phyloP scores from a whole-genome alignment of 1,140 invertebrate genomes.

The Ctenoplectra terminalis region DNA sequence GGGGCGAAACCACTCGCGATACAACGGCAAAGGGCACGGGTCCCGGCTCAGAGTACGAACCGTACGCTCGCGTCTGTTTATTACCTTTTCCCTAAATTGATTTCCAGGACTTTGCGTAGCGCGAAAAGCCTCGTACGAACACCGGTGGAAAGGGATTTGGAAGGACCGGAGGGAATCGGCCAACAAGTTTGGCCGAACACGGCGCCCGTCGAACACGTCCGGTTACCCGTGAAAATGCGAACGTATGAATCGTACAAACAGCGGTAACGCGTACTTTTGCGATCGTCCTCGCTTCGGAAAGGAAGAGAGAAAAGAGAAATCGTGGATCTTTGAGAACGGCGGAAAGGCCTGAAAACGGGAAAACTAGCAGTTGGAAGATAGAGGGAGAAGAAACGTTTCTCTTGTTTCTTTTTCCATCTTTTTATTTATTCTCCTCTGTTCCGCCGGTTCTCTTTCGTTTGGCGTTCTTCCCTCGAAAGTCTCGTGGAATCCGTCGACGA shows the following conservation, averaged over 20 bases:
- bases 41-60: not conserved
- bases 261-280: conserved; percentile 73
- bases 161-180: conserved; percentile 61
- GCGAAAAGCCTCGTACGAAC: conserved; percentile 28
- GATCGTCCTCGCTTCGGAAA: too few relatives aligned
- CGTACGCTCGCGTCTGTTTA: conserved; percentile 64
- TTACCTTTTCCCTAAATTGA: conserved; percentile 73
- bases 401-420: not conserved
- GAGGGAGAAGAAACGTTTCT: not conserved
- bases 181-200: conserved; percentile 65
- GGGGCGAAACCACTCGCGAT: not conserved
- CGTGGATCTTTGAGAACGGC: not conserved
- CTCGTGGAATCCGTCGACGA: conserved; percentile 45
- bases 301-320: not conserved
- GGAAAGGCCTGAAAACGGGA: not conserved
- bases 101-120: conserved; percentile 49
- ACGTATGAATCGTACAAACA: conserved; percentile 77
- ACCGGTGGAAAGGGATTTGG: conserved; percentile 17
- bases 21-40: not conserved
- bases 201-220: conserved; percentile 71
- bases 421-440: conserved; percentile 10
- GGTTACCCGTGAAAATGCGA: conserved; percentile 79
- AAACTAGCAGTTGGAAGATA: conserved; percentile 18
- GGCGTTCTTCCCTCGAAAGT: not conserved
- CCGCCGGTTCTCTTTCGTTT: conserved; percentile 1